Evolutionary conservation across 2,113 vertebrate genomes (phyloP).

Genomic region (Verasper variegatus): DNA sequence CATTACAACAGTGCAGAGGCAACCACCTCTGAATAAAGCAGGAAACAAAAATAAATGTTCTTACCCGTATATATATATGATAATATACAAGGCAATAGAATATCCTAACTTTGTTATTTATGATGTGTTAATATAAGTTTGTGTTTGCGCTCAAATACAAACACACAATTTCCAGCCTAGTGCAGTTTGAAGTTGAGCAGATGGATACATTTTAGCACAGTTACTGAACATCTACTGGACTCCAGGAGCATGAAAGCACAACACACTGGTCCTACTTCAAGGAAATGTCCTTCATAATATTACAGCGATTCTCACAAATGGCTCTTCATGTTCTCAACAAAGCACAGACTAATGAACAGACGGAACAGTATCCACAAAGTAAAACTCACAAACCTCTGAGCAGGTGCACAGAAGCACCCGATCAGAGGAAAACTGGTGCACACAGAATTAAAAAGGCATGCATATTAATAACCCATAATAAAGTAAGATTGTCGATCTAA

Average conservation of each 20-base stretch:
- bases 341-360: background rate
- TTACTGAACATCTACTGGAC: conserved; percentile 4
- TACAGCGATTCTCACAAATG: conserved; percentile 33
- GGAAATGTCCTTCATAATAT: conserved; percentile 33
- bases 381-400: background rate
- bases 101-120: background rate
- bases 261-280: background rate
- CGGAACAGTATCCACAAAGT: background rate
- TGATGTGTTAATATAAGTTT: conserved; percentile 4
- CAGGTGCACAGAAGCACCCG: too few species aligned
- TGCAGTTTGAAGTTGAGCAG: conserved; percentile 1
- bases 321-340: background rate
- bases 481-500: background rate
- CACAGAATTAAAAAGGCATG: conserved; percentile 26
- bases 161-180: conserved; percentile 8
- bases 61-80: background rate
- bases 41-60: background rate
- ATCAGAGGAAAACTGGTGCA: background rate
- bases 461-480: conserved; percentile 1
- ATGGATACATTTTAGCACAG: conserved; percentile 7
- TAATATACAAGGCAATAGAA: conserved; percentile 41
- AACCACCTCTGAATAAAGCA: conserved; percentile 1
- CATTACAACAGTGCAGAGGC: background rate
- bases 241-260: background rate
- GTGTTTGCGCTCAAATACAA: background rate